phyloP scores from a whole-genome alignment of 2,888 invertebrate species.

The Deilephila elpenor region DNA sequence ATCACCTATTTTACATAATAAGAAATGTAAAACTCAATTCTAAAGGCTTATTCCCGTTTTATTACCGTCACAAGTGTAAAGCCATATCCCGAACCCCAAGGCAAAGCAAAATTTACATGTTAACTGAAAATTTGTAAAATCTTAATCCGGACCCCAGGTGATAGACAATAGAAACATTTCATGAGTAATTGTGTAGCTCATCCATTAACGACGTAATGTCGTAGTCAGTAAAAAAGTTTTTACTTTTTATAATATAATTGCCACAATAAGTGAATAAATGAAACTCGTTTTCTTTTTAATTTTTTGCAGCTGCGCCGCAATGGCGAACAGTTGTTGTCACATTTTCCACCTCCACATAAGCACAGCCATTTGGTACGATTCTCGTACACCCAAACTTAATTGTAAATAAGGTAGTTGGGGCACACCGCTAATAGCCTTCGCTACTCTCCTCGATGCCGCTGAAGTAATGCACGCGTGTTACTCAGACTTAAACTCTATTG shows the following conservation, averaged over 20 bases:
- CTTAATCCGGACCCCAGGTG: conserved; percentile 28
- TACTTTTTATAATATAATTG: neutral
- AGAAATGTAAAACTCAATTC: conserved; percentile 14
- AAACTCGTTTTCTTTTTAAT: neutral
- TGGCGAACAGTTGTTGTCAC: neutral
- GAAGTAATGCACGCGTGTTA: conserved; percentile 7
- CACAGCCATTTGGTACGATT: neutral
- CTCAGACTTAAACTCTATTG: neutral
- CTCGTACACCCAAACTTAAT: neutral
- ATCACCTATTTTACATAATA: conserved; percentile 1
- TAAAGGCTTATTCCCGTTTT: conserved; percentile 17
- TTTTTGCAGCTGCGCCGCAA: neutral
- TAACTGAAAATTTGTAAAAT: conserved; percentile 48
- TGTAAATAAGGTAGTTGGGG: neutral
- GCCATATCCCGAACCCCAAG: conserved; percentile 19
- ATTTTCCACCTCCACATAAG: neutral
- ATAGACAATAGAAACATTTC: conserved; percentile 7
- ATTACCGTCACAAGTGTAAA: conserved; percentile 19
- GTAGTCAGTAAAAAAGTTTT: neutral
- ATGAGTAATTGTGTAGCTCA: neutral
- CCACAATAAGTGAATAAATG: neutral
- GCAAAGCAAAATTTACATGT: conserved; percentile 55
- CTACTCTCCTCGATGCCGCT: neutral
- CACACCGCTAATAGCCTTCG: neutral
- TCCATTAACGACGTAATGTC: neutral